Evolutionary conservation across 2,113 vertebrate species (phyloP).

Genomic region (Narcine bancroftii): DNA sequence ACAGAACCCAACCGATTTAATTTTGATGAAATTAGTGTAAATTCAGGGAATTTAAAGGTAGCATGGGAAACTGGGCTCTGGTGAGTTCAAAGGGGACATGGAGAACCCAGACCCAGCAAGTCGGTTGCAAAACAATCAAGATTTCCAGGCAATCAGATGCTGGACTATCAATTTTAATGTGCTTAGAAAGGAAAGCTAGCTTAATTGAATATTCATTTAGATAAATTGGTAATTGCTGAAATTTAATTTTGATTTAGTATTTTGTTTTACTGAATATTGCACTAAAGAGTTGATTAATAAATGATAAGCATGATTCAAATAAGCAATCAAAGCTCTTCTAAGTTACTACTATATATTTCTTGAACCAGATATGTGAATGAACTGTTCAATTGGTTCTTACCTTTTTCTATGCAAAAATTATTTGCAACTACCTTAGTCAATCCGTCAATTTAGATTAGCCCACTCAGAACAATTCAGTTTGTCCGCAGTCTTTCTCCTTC

Average conservation of each 20-base stretch:
- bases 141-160: too few relatives aligned
- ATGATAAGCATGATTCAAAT: neutral
- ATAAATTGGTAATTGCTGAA: neutral
- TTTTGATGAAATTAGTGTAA: too few relatives aligned
- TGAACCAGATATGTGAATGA: neutral
- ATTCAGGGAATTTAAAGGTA: too few relatives aligned
- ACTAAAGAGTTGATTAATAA: neutral
- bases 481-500: neutral
- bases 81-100: too few relatives aligned
- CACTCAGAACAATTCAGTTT: neutral
- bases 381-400: neutral
- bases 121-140: too few relatives aligned
- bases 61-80: too few relatives aligned
- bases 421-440: neutral
- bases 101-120: too few relatives aligned
- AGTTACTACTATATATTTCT: neutral
- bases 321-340: neutral
- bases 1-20: too few relatives aligned
- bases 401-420: too few relatives aligned
- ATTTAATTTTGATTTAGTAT: neutral
- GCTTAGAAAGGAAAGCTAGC: neutral
- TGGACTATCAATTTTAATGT: too few relatives aligned
- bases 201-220: neutral
- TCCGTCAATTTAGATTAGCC: neutral
- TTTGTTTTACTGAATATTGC: neutral